Percentiles rank a stretch among this genome's conserved stretches.
phyloP scores from a whole-genome alignment of 2,888 invertebrate species.

The Mesochorus sp. region DNA sequence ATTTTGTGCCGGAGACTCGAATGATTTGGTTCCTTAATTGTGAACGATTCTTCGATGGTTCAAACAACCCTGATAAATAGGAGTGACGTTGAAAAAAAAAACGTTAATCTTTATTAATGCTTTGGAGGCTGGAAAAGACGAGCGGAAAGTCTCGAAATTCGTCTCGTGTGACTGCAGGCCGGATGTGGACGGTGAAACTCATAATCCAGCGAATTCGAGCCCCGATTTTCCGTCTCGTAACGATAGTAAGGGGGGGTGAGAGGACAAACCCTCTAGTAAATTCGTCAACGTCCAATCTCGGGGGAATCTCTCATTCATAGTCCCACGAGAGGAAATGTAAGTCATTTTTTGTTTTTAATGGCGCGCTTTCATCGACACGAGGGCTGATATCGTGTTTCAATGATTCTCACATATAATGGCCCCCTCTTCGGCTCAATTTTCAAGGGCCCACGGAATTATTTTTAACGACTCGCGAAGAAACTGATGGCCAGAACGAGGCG shows the following conservation, averaged over 20 bases:
- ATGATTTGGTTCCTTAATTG: not conserved
- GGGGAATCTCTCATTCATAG: not conserved
- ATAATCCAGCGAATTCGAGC: conserved; percentile 49
- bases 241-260: not conserved
- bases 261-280: not conserved
- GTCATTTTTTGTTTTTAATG: not conserved
- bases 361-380: not conserved
- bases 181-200: conserved; percentile 37
- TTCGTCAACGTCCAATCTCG: conserved; percentile 47
- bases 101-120: conserved; percentile 39
- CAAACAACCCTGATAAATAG: no score
- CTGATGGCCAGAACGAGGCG: conserved; percentile 51
- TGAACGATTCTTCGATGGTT: no score
- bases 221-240: not conserved
- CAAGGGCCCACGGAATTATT: conserved; percentile 6
- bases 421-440: conserved; percentile 38
- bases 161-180: conserved; percentile 32
- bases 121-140: not conserved
- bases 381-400: conserved; percentile 12
- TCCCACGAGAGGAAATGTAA: not conserved
- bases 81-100: conserved; percentile 9
- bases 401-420: conserved; percentile 46
- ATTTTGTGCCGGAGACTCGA: not conserved
- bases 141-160: not conserved
- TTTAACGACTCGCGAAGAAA: conserved; percentile 38